These are phyloP conservation scores for Rousettus leschenaultii DNA, from an alignment of 2,113 vertebrate species.

Conservation along the genomic window DNA sequence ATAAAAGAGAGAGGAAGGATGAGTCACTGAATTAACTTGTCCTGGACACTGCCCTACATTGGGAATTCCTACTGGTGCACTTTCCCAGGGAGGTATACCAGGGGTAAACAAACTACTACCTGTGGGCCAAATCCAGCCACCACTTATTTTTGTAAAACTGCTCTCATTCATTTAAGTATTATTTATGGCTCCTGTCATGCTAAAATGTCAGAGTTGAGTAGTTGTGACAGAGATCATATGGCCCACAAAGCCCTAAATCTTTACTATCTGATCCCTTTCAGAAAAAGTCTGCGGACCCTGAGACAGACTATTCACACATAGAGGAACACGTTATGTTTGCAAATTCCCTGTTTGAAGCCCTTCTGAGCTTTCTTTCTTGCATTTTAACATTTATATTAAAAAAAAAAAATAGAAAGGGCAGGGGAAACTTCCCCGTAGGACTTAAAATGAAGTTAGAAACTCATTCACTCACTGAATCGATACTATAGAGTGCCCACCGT, in stretches of 20 bases:
- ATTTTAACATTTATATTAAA: neutral
- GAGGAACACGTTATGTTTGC: neutral
- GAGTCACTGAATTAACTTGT: neutral
- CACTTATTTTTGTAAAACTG: neutral
- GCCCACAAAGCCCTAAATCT: neutral
- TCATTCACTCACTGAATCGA: neutral
- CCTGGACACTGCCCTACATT: neutral
- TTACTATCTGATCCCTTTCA: neutral
- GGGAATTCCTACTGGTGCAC: neutral
- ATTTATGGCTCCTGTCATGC: neutral
- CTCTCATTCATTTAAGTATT: neutral
- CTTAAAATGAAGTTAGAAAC: neutral
- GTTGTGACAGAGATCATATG: neutral
- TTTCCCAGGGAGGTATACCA: neutral
- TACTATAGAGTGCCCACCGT: accelerated
- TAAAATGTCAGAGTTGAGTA: neutral
- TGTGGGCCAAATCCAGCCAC: neutral
- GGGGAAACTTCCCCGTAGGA: neutral
- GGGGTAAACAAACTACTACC: neutral
- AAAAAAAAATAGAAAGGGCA: neutral
- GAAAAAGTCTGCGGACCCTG: neutral
- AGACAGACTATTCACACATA: neutral
- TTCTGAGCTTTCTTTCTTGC: neutral
- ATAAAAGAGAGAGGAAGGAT: neutral
- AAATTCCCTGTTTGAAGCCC: neutral